Conservation (phyloP, 2,113 vertebrate species). For the Phrynosoma blainvillii region DNA sequence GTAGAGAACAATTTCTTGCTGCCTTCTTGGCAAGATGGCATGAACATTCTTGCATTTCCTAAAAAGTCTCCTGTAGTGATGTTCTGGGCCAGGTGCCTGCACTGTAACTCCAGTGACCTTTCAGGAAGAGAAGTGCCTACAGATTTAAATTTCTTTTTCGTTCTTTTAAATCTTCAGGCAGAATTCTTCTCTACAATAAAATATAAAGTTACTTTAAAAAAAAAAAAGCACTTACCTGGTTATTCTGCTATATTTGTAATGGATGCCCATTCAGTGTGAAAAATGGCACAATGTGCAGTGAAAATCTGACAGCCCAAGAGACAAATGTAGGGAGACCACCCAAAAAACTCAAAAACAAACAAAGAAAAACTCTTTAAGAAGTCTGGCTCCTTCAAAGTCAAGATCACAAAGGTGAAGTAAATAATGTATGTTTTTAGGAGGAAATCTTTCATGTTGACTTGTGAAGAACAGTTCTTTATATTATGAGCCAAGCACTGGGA, state of each 20-base stretch:
- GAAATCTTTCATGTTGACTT: conserved; percentile 32
- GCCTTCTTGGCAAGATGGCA: background rate
- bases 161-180: conserved; percentile 5
- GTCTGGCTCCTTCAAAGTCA: conserved; percentile 4
- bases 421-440: conserved; percentile 37
- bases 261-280: background rate
- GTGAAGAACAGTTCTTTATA: conserved; percentile 44
- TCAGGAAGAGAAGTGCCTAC: conserved; percentile 21
- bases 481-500: conserved; percentile 21
- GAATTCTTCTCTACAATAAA: conserved; percentile 11
- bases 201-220: conserved; percentile 19
- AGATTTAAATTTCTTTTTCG: conserved; percentile 21
- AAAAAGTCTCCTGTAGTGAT: background rate
- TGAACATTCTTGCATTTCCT: background rate
- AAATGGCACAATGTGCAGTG: background rate
- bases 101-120: conserved; percentile 18
- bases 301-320: conserved; percentile 2
- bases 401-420: conserved; percentile 36
- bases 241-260: background rate
- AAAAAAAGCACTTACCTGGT: background rate
- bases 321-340: background rate
- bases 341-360: too few species aligned
- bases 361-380: conserved; percentile 27
- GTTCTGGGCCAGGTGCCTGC: conserved; percentile 3
- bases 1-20: background rate